Conservation (phyloP, 2,113 vertebrate genomes). For the Petrocephalus zakoni region DNA sequence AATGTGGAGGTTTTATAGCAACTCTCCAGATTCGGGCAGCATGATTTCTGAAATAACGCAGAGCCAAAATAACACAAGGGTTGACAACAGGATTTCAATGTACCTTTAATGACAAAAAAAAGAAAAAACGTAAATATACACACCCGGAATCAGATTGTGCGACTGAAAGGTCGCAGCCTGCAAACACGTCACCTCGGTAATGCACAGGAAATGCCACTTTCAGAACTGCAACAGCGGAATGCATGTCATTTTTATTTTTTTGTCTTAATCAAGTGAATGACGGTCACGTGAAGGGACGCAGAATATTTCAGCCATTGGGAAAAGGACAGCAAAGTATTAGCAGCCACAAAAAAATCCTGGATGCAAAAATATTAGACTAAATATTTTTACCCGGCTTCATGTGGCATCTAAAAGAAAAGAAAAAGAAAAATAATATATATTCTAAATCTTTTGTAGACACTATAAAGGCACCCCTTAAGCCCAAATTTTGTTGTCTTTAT, state of each 20-base stretch:
- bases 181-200: background rate
- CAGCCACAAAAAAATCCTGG: background rate
- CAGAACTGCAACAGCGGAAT: background rate
- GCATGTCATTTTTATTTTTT: background rate
- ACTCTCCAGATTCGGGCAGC: background rate
- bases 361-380: conserved; percentile 9
- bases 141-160: background rate
- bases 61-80: background rate
- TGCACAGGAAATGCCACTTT: background rate
- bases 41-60: background rate
- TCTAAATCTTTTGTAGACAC: background rate
- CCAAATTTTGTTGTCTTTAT: conserved; percentile 3
- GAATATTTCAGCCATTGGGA: background rate
- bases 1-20: background rate
- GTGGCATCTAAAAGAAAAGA: background rate
- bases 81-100: background rate
- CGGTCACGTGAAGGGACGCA: background rate
- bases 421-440: background rate
- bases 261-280: background rate
- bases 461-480: background rate
- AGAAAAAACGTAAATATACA: background rate
- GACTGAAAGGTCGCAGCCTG: background rate
- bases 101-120: background rate
- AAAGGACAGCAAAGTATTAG: background rate
- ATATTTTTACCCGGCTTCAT: background rate